Evolutionary conservation across 2,888 invertebrate species (phyloP), one percentile per base, ranked within the genome.

Genomic region (Limnephilus rhombicus): DNA sequence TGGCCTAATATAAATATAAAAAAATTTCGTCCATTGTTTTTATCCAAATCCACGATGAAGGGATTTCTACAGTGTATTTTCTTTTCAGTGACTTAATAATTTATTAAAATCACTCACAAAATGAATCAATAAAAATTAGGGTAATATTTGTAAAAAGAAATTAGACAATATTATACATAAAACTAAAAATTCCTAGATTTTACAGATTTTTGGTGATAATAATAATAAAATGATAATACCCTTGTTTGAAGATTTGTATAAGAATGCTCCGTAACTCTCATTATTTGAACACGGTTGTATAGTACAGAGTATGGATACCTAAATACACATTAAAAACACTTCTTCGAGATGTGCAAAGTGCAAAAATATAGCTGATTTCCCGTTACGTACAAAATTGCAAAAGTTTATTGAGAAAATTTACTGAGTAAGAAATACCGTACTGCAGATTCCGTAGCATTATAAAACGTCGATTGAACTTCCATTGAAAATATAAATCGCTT

Each of bases 401-500:
- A 53, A n/a, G 31, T 31, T 87, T 82, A 9, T 24, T 68, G 5
- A 24, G 24, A 68, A 68, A 24, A 24, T 68, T 68, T 68, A 24
- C 24, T n/a, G 24, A 24, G 24, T 68, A 24, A 83, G 24, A 37
- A 37, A 37, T 37, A 83, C 82, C 15, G 82, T 29, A 83, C 34
- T 18, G 31, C 82, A 83, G 34, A 31, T 34, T 83, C 15, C 34
- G 15, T 18, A 18, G 18, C 24, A 11, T 34, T 31, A 37, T 83
- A 37, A 37, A 37, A 24, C 34, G 34, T n/a, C 37, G 34, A 24
- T 37, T 24, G n/a, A 88, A 88, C 68, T 12, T 18, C 31, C 68
- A 68, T 88, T 88, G 68, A 88, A 88, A 88, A 88, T 31, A 49
- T 34, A 68, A 68, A 29, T 86, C 29, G 45, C 15, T 29, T 41